Base-by-base conservation (phyloP, 2,888 invertebrate species). In the Selenia dentaria region DNA sequence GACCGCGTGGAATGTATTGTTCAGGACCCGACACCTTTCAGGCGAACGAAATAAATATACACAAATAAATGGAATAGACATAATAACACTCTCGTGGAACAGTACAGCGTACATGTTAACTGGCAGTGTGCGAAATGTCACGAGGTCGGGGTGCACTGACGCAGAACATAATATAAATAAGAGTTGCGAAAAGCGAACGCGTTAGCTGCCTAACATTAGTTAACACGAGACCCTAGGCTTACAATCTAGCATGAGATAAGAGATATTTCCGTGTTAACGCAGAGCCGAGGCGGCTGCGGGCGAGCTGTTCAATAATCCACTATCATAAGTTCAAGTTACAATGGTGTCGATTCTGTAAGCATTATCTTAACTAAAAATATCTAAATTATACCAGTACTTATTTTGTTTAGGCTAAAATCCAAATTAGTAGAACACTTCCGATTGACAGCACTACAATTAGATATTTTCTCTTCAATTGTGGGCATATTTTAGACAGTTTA, bases 1-100 rank as follows among this genome's bases (percentile, higher is more conserved):
- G 57, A 88, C 88, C 87, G 81, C 73, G 79, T 90, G 90, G 90
- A 90, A 89, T 90, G 90, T 89, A 83, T 79, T 79, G 67, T 65
- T 72, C 74, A 79, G 74, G 80, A 87, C 86, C 87, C 81, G 85
- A 88, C 87, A 88, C 89, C 90, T 90, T 87, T 79, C 83, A 90
- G 90, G 89, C 79, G 86, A 79, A 74, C 70, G n/a, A 77, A 78
- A 74, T 71, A 71, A 74, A 67, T 69, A 70, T 61, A 74, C 64
- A 72, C 62, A 70, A 63, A n/a, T n/a, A n/a, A n/a, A 65, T 64
- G 63, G 62, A 60, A 62, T 60, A 32, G n/a, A 46, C 6, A 22
- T 22, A 65, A 62, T 53, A 57, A 61, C 61, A 67, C 63, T 52
- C 65, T 61, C 58, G 41, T 51, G 41, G 28, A 34, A 42, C 42